A percentile compares a stretch with the other conserved stretches of the same genome.
These are phyloP conservation scores for Platerodrilus igneus DNA, from an alignment of 2,888 invertebrate genomes.

Conservation along the genomic window DNA sequence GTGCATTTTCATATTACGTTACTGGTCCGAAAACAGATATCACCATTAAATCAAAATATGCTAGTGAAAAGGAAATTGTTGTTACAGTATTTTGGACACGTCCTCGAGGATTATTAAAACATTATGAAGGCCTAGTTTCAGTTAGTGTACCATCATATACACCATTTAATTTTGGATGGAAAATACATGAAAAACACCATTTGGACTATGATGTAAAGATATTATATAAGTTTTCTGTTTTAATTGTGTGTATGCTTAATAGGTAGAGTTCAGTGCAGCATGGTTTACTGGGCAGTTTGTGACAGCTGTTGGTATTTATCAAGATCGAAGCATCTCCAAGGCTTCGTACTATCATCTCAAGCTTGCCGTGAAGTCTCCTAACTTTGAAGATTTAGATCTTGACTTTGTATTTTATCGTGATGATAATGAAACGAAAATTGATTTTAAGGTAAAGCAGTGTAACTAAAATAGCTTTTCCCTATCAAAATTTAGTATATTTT, in stretches of 20 bases:
- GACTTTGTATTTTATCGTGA: conserved; percentile 65
- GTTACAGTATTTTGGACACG: conserved; percentile 55
- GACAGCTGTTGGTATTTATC: conserved; percentile 66
- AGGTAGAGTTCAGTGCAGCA: conserved; percentile 68
- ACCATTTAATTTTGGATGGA: conserved; percentile 62
- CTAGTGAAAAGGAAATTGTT: conserved; percentile 57
- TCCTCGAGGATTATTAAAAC: conserved; percentile 63
- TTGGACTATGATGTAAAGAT: conserved; percentile 68
- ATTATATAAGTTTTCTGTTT: too few relatives aligned
- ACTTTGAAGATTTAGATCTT: conserved; percentile 64
- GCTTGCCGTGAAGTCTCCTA: conserved; percentile 65
- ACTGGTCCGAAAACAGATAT: conserved; percentile 55
- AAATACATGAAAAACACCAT: conserved; percentile 62
- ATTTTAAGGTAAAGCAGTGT: conserved; percentile 54
- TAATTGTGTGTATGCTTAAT: too few relatives aligned
- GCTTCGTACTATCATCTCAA: conserved; percentile 65
- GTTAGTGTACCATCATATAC: conserved; percentile 69
- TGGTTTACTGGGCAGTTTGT: conserved; percentile 79
- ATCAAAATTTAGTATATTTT: too few relatives aligned
- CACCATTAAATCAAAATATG: conserved; percentile 52
- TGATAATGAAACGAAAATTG: conserved; percentile 62
- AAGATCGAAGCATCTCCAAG: conserved; percentile 65
- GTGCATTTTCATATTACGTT: conserved; percentile 52
- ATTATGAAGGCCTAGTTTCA: conserved; percentile 66
- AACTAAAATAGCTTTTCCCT: too few relatives aligned